These are phyloP conservation scores for Sus scrofa DNA, from an alignment of 2,113 vertebrate genomes.

Conservation along the genomic window T2T-Sscrofa CM000826.6:111279501-111280000, in stretches of 20 bases:
- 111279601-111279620: conserved; percentile 99
- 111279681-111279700: conserved; percentile 94
- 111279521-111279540: conserved; percentile 91
- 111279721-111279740: conserved; percentile 93
- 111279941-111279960: conserved; percentile 78
- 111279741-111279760: conserved; percentile 95
- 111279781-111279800: conserved; percentile 93
- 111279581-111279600: conserved; percentile 94
- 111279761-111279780: conserved; percentile 98
- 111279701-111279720: conserved; percentile 98
- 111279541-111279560: conserved; percentile 94
- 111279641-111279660: conserved; percentile 97
- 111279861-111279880: conserved; percentile 99
- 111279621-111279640: conserved; percentile 99
- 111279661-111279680: conserved; percentile 99
- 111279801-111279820: conserved; percentile 97
- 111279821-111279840: conserved; percentile 95
- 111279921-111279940: conserved; percentile 82
- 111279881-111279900: conserved; percentile 93
- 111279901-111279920: conserved; percentile 92
- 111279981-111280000: background rate
- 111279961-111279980: background rate
- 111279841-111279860: conserved; percentile 95
- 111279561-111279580: conserved; percentile 96
- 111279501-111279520: background rate